phyloP scores from a whole-genome alignment of 2,888 invertebrate species.

The Ornithoptera priamus region DNA sequence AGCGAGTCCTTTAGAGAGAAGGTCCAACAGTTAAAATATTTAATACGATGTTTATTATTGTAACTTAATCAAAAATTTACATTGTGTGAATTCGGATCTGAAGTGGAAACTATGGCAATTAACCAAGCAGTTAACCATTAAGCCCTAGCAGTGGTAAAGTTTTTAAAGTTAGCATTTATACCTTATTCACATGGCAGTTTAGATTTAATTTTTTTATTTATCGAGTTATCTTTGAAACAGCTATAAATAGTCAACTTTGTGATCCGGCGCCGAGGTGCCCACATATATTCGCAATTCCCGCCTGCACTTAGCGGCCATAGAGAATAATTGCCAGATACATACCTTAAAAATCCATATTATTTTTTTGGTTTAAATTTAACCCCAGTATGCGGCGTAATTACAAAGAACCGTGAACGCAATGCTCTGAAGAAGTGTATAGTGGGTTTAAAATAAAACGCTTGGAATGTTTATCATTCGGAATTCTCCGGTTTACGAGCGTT shows the following conservation, averaged over 20 bases:
- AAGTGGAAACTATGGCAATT: no score
- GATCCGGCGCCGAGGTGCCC: slow-evolving; percentile 17
- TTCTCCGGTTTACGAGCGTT: slow-evolving; percentile 55
- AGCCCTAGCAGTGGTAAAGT: no score
- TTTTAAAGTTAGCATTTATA: no score
- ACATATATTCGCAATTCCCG: slow-evolving; percentile 3
- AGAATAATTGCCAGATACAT: slow-evolving; percentile 40
- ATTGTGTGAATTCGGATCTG: no score
- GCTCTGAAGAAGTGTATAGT: slow-evolving; percentile 47
- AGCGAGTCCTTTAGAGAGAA: no score
- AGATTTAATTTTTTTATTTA: no score
- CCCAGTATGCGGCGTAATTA: slow-evolving; percentile 33
- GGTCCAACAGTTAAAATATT: no score
- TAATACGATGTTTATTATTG: no score
- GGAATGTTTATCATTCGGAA: slow-evolving; percentile 58
- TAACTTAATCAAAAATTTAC: no score
- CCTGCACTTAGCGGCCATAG: slow-evolving; percentile 25
- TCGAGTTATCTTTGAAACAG: no score
- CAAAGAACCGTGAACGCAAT: slow-evolving; percentile 54
- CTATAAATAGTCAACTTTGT: background rate
- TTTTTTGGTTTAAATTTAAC: slow-evolving; percentile 31
- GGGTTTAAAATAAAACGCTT: slow-evolving; percentile 56
- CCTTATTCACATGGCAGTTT: no score
- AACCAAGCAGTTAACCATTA: no score
- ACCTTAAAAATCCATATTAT: slow-evolving; percentile 33